Evolutionary conservation across 1,140 invertebrate species (phyloP), one percentile per base, ranked within the genome.

Genomic region (Tetramorium parvispinum): DNA sequence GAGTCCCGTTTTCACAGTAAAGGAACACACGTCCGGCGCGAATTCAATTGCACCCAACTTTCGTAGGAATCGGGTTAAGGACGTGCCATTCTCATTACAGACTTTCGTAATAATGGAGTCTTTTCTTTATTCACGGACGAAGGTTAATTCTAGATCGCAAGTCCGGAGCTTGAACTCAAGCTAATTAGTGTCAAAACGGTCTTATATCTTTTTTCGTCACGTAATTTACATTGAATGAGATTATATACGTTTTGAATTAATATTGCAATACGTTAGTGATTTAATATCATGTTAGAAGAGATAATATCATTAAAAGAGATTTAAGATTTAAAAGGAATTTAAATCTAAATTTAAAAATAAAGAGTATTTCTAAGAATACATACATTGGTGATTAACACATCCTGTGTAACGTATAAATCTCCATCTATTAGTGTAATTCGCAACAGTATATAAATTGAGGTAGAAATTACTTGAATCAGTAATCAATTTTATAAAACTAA

Each of bases 31-130:
- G 63, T 82, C 55, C 76, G 85, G 61, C 51, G 51, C n/a, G 27
- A 32, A 86, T 79, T 68, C 59, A 68, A 49, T 86, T 49, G 51
- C 51, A 40, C 16, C 27, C 21, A 32, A 40, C 27, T 79, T 86
- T 79, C 85, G 49, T 24, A 66, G 77, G 16, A 81, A 86, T 81
- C 51, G 40, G 51, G 40, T 81, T 86, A 86, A 86, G 85, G 76
- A 86, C 77, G 63, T 46, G 40, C 27, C 63, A 86, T 70, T 68
- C 85, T 66, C 77, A 77, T 68, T 68, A 37, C 40, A 27, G 46
- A 68, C 75, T 86, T 86, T 79, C 37, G 63, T 79, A 53, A 79
- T 86, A 86, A 86, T 49, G 51, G 49, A 85, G 49, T 65, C 11
- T 32, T 65, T 85, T 85, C 82, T 85, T 76, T 63, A 59, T 85